Evolutionary conservation across 1,140 invertebrate genomes (phyloP).

Genomic region (Bombus fervidus): DNA sequence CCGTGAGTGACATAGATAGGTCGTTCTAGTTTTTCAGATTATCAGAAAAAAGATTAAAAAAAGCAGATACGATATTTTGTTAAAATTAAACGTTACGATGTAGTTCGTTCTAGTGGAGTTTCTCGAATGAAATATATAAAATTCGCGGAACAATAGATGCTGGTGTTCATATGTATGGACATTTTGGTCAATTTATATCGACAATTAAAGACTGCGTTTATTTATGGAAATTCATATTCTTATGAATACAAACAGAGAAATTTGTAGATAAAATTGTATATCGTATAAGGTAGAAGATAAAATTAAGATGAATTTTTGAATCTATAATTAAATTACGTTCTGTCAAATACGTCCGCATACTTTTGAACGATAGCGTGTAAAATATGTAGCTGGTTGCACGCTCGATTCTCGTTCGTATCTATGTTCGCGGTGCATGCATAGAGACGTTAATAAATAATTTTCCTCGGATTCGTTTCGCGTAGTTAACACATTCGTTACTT

Average conservation of each 20-base stretch:
- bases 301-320: not conserved
- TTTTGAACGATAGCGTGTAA: not conserved
- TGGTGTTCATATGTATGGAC: not conserved
- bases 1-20: rapidly evolving
- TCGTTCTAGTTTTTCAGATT: too few relatives aligned
- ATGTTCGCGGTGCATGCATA: not conserved
- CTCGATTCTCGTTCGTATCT: not conserved
- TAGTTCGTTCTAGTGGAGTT: too few relatives aligned
- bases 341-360: not conserved
- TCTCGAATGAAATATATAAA: too few relatives aligned
- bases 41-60: too few relatives aligned
- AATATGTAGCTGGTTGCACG: not conserved
- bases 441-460: slow-evolving; percentile 2
- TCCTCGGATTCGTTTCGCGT: not conserved
- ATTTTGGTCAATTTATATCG: not conserved
- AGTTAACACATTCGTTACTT: not conserved
- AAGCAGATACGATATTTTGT: too few relatives aligned
- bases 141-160: rapidly evolving
- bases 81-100: too few relatives aligned
- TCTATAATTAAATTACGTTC: too few relatives aligned
- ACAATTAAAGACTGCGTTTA: not conserved
- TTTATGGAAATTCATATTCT: not conserved
- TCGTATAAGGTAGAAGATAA: not conserved
- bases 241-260: too few relatives aligned
- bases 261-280: not conserved